These are phyloP conservation scores for Cenopis cana DNA, from an alignment of 2,888 invertebrate species.

Conservation along the genomic window DNA sequence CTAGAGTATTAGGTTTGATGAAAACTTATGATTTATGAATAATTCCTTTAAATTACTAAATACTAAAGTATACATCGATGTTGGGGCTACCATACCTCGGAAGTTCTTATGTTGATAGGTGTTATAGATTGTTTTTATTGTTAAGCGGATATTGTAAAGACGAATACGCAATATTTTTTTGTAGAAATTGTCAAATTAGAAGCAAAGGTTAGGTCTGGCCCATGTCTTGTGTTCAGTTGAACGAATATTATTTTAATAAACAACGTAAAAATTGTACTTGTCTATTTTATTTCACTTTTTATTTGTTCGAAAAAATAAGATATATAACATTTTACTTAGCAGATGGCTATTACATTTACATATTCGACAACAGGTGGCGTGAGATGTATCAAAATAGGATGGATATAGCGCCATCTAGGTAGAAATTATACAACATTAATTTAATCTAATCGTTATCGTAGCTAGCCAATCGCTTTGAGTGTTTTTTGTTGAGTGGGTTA, in stretches of 20 bases:
- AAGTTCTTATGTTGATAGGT: conserved; percentile 80
- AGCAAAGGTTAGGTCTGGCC: conserved; percentile 81
- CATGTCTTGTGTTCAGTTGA: conserved; percentile 83
- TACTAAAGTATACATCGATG: conserved; percentile 22
- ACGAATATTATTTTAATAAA: conserved; percentile 86
- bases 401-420: neutral
- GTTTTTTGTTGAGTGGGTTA: neutral
- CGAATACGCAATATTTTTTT: conserved; percentile 67
- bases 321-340: no score
- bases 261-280: conserved; percentile 78
- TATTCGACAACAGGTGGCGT: conserved; percentile 10
- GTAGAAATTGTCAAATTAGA: conserved; percentile 79
- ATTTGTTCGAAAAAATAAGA: no score
- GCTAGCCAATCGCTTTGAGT: no score
- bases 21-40: no score
- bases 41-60: neutral
- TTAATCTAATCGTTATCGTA: no score
- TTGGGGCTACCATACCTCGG: conserved; percentile 59
- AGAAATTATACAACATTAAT: no score
- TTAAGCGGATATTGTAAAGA: conserved; percentile 76
- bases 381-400: neutral
- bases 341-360: no score
- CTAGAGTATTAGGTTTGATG: no score
- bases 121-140: conserved; percentile 85
- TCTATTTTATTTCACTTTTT: conserved; percentile 59